Conservation (phyloP, 1,140 invertebrate genomes). For the Periplaneta americana region DNA sequence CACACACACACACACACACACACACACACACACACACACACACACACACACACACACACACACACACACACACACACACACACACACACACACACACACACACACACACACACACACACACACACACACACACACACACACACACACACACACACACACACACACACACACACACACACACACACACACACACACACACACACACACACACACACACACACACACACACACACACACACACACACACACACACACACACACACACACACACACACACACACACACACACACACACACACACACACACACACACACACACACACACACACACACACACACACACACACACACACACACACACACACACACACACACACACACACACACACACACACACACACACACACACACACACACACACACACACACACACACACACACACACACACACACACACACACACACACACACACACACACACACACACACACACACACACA, state of each 20-base stretch:
- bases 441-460: slow-evolving; percentile 19
- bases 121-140: slow-evolving; percentile 21
- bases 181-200: slow-evolving; percentile 19
- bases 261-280: slow-evolving; percentile 17
- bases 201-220: slow-evolving; percentile 18
- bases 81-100: slow-evolving; percentile 21
- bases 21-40: slow-evolving; percentile 22
- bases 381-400: slow-evolving; percentile 19
- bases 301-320: slow-evolving; percentile 17
- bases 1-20: slow-evolving; percentile 22
- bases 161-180: slow-evolving; percentile 19
- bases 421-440: slow-evolving; percentile 19
- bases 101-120: slow-evolving; percentile 22
- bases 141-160: slow-evolving; percentile 19
- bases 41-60: slow-evolving; percentile 22
- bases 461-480: slow-evolving; percentile 19
- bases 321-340: slow-evolving; percentile 18
- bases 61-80: slow-evolving; percentile 22
- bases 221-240: slow-evolving; percentile 18
- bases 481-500: slow-evolving; percentile 19
- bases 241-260: slow-evolving; percentile 18
- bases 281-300: slow-evolving; percentile 17
- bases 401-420: slow-evolving; percentile 19
- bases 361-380: slow-evolving; percentile 19
- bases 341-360: slow-evolving; percentile 19